A percentile compares a stretch with the other conserved stretches of the same genome.
These are phyloP conservation scores for Litocranius walleri DNA, from an alignment of 2,113 vertebrate species.

Conservation along the genomic window DNA sequence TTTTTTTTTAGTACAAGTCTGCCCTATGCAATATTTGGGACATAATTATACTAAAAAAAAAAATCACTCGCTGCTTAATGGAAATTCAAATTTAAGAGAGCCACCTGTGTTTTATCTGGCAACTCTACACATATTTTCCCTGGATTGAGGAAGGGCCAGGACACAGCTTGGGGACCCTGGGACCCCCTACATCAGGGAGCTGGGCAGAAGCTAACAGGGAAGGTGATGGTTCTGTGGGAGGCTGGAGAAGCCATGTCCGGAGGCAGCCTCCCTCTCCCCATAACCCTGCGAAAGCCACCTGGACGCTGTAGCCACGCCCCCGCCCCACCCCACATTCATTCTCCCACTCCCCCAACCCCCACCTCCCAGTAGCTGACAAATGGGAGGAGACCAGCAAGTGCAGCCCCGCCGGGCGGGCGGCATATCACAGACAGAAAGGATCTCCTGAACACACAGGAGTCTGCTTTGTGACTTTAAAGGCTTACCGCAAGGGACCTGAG, in stretches of 20 bases:
- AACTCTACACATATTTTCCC: not conserved
- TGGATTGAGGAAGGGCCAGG: not conserved
- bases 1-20: not conserved
- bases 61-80: not conserved
- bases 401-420: not conserved
- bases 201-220: not conserved
- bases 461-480: not conserved
- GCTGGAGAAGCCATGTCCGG: accelerated
- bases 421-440: not conserved
- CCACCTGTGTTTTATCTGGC: not conserved
- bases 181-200: not conserved
- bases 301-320: too few relatives aligned
- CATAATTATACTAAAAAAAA: not conserved
- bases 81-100: not conserved
- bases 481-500: not conserved
- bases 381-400: not conserved
- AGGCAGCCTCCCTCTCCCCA: not conserved
- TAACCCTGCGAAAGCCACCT: not conserved
- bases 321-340: too few relatives aligned
- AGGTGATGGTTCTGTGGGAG: not conserved
- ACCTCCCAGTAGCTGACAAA: too few relatives aligned
- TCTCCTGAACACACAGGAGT: not conserved
- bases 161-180: not conserved
- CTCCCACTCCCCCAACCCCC: too few relatives aligned
- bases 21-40: not conserved